Percentiles rank a stretch among this genome's conserved stretches.
phyloP scores from a whole-genome alignment of 2,797 vertebrate species.

The Notoglanidium macrostoma region DNA sequence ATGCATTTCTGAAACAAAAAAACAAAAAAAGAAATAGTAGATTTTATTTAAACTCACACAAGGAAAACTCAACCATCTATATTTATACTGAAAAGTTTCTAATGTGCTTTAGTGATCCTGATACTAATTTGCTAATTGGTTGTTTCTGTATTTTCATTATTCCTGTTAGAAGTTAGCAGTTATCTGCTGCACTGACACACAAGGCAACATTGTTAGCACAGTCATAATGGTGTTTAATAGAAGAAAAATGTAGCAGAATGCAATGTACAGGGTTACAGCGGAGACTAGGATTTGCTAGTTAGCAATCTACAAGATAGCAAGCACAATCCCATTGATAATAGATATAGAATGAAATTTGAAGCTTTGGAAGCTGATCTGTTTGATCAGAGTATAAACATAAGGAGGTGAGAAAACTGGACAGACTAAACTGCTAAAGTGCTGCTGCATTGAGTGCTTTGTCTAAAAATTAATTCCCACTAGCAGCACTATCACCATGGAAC shows the following conservation, averaged over 20 bases:
- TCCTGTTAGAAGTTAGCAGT: neutral
- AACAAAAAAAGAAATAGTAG: too few species aligned
- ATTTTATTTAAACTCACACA: neutral
- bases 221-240: neutral
- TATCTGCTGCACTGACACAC: neutral
- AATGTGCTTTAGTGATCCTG: neutral
- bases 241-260: neutral
- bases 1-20: neutral
- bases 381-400: neutral
- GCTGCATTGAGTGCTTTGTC: neutral
- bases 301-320: neutral
- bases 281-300: neutral
- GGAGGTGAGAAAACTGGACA: neutral
- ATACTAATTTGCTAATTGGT: neutral
- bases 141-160: neutral
- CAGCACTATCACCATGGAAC: neutral
- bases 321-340: neutral
- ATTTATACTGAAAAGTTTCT: neutral
- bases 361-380: neutral
- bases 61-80: neutral
- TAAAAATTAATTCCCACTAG: neutral
- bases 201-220: neutral
- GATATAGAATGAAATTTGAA: neutral
- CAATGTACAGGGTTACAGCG: neutral
- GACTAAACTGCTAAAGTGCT: neutral